Base-by-base conservation (phyloP, 2,888 invertebrate genomes). In the Smittia sp. region DNA sequence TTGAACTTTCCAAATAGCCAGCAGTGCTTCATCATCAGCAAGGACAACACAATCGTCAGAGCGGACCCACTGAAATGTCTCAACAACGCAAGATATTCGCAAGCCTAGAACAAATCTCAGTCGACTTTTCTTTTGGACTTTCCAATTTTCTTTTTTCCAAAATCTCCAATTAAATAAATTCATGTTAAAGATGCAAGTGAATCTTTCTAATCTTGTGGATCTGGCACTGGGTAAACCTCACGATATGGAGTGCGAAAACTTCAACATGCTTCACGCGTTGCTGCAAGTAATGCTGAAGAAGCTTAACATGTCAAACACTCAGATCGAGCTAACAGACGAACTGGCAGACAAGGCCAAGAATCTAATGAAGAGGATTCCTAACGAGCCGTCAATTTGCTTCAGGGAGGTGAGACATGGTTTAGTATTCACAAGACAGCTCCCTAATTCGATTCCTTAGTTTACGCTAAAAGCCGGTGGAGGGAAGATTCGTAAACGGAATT, bases 331-430 rank as follows among this genome's bases (percentile, higher is more conserved):
- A 6, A 24, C 20, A 24, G 38, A 24, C 1, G 46, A 68, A 46
- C 9, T 24, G 6, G 68, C 41, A 3, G 24, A 18, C 1, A 25
- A 46, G 24, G 68, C 46, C 1, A 2, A 22, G 20, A n/a, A 0
- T 24, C 0, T 68, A 1, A 15, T 68, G 9, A 24, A 68, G n/a
- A 25, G 2, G 13, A 9, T 68, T 2, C 46, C 68, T 7, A 7
- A 20, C 2, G 68, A 68, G 1, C 25, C 46, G n/a, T 52, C 52
- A 25, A 24, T 68, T 4, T 52, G 25, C 15, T 68, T 68, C 15
- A 68, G 25, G 24, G 68, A 68, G 15, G 68, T 41, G 46, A 46
- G 52, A n/a, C n/a, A n/a, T n/a, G n/a, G n/a, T n/a, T n/a, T n/a
- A n/a, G n/a, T n/a, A n/a, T n/a, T n/a, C n/a, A n/a, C n/a, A n/a